Evolutionary conservation across 2,113 vertebrate genomes (phyloP).

Genomic region (Hydropotes inermis): DNA sequence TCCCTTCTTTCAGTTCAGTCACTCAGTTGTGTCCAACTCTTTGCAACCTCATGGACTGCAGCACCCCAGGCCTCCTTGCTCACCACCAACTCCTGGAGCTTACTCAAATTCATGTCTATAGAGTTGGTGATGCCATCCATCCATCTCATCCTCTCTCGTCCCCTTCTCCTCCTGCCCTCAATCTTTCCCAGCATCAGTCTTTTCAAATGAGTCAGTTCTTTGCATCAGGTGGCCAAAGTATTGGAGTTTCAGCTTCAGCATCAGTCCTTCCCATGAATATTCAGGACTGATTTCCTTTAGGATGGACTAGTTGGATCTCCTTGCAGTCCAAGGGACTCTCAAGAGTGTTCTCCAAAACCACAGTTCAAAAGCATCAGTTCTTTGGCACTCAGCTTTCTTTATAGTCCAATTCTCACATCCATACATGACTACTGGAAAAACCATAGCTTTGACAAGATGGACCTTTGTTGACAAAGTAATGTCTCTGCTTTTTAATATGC

Average conservation of each 20-base stretch:
- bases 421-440: too few species aligned
- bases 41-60: not conserved
- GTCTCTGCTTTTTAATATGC: too few species aligned
- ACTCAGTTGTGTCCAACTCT: not conserved
- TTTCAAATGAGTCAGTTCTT: not conserved
- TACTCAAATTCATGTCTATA: not conserved
- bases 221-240: not conserved
- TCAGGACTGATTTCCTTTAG: too few species aligned
- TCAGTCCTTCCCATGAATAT: not conserved
- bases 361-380: too few species aligned
- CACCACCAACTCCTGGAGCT: not conserved
- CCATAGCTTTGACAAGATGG: too few species aligned
- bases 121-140: not conserved
- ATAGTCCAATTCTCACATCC: too few species aligned
- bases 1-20: not conserved
- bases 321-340: too few species aligned
- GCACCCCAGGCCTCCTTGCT: not conserved
- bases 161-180: not conserved
- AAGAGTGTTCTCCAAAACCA: too few species aligned
- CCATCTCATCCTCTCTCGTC: not conserved
- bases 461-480: too few species aligned
- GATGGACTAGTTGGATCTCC: too few species aligned
- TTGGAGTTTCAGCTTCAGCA: not conserved
- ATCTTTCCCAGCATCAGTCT: not conserved
- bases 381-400: too few species aligned